These are phyloP conservation scores for Lydus trimaculatus DNA, from an alignment of 2,888 invertebrate species.

Conservation along the genomic window DNA sequence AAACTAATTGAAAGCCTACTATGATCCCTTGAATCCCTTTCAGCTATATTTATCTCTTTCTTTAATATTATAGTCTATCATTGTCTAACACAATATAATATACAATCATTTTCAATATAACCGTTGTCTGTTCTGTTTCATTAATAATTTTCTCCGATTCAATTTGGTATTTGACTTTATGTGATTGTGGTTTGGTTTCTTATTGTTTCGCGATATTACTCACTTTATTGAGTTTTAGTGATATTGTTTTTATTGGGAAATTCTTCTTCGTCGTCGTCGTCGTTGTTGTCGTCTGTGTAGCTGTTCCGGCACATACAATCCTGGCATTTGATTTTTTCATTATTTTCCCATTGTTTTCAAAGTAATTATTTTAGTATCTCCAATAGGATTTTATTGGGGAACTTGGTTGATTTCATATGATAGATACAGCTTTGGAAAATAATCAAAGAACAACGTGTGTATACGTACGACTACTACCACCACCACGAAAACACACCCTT, in stretches of 20 bases:
- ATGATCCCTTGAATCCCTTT: constrained; percentile 57
- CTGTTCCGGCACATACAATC: constrained; percentile 17
- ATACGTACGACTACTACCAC: not conserved
- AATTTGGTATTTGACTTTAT: constrained; percentile 58
- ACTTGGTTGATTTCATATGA: not conserved
- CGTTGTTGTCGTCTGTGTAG: not conserved
- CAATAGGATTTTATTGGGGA: constrained; percentile 12
- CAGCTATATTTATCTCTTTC: constrained; percentile 31
- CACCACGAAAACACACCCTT: not conserved
- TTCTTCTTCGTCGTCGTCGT: constrained; percentile 35
- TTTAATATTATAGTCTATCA: constrained; percentile 10
- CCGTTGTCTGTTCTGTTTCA: constrained; percentile 56
- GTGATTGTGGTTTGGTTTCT: constrained; percentile 54
- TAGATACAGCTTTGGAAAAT: too few relatives aligned
- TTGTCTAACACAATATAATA: constrained; percentile 29
- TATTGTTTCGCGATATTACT: constrained; percentile 56
- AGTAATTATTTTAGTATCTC: constrained; percentile 49
- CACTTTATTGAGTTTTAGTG: constrained; percentile 57
- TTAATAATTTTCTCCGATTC: constrained; percentile 59
- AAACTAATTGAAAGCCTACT: constrained; percentile 61
- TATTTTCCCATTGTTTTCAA: constrained; percentile 53
- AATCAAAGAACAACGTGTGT: not conserved
- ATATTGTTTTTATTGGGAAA: constrained; percentile 54
- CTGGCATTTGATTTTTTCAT: constrained; percentile 48
- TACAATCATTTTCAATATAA: constrained; percentile 25